A percentile compares a stretch with the other conserved stretches of the same genome.
phyloP scores from a whole-genome alignment of 2,797 vertebrate species.

The Alauda arvensis region DNA sequence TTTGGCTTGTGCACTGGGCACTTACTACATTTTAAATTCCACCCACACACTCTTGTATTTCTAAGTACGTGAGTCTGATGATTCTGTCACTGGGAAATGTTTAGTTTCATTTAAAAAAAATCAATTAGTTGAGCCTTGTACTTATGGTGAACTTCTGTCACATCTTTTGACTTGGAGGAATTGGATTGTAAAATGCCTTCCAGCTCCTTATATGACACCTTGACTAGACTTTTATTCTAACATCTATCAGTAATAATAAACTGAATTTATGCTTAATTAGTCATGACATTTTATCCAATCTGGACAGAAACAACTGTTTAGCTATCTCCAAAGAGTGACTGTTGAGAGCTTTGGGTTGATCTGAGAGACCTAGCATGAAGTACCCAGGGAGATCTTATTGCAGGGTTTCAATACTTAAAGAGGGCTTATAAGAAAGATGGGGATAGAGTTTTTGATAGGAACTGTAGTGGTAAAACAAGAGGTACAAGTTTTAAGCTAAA shows the following conservation, averaged over 20 bases:
- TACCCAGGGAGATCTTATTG: too few relatives aligned
- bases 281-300: background rate
- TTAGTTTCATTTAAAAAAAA: background rate
- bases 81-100: background rate
- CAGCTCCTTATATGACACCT: background rate
- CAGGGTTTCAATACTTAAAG: background rate
- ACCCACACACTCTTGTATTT: background rate
- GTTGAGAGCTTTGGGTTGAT: background rate
- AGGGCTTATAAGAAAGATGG: background rate
- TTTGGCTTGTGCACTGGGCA: background rate
- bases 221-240: background rate
- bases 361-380: background rate
- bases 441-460: background rate
- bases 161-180: background rate
- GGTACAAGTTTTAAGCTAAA: background rate
- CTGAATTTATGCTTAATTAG: background rate
- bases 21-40: background rate
- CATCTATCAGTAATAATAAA: background rate
- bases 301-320: background rate
- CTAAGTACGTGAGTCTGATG: background rate
- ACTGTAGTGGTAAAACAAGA: background rate
- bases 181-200: background rate
- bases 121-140: background rate
- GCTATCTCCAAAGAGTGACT: background rate
- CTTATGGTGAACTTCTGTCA: background rate